Conservation (phyloP, 2,888 invertebrate species). For the Tenodera sinensis region DNA sequence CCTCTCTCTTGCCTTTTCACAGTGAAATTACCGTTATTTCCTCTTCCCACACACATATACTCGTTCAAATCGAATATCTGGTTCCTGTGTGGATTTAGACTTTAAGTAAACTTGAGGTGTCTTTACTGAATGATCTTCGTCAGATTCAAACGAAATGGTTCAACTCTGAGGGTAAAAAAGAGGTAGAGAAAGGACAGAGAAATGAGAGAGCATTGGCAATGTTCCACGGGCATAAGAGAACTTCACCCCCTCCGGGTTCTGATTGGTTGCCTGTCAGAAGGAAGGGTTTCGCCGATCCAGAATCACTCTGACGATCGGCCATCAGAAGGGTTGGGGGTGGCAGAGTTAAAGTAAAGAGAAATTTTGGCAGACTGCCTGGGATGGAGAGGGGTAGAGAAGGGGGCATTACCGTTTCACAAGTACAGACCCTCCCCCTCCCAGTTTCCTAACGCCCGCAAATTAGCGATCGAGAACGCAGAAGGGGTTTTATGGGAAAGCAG, state of each 20-base stretch:
- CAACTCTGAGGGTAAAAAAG: not conserved
- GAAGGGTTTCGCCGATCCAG: not conserved
- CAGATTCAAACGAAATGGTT: not conserved
- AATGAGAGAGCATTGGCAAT: not conserved
- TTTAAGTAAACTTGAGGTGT: not conserved
- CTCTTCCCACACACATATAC: not conserved
- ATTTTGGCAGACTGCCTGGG: slow-evolving; percentile 13
- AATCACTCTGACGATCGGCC: not conserved
- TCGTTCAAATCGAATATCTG: not conserved
- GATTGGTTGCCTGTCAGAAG: slow-evolving; percentile 8
- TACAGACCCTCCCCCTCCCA: not conserved
- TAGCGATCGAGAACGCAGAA: not conserved
- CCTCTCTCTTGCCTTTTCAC: not conserved
- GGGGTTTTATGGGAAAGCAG: not conserved
- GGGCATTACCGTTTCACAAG: slow-evolving; percentile 1
- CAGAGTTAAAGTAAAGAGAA: slow-evolving; percentile 13
- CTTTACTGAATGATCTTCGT: not conserved
- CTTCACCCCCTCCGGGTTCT: not conserved
- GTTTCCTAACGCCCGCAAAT: not conserved
- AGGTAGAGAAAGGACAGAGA: not conserved
- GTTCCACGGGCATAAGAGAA: not conserved
- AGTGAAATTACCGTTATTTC: not conserved
- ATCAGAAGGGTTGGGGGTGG: not conserved
- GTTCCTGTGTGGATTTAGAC: not conserved
- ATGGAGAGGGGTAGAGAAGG: not conserved